phyloP scores from a whole-genome alignment of 2,113 vertebrate genomes.

The Dunckerocampus dactyliophorus region DNA sequence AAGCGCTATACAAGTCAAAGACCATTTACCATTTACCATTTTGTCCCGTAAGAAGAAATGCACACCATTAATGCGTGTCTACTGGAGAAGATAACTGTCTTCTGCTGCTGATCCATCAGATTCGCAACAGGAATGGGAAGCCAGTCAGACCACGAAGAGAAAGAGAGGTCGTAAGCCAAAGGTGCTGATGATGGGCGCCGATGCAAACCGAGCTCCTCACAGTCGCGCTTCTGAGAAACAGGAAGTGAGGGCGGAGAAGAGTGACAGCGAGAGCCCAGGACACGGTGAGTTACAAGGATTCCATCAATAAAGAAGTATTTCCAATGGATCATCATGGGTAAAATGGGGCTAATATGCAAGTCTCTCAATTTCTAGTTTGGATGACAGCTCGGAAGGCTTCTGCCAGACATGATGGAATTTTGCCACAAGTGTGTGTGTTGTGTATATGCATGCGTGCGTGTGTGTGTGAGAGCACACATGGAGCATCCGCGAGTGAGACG shows the following conservation, averaged over 20 bases:
- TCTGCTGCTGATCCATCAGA: constrained; percentile 24
- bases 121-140: constrained; percentile 43
- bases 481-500: constrained; percentile 51
- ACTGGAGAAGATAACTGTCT: not conserved
- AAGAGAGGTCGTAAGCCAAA: constrained; percentile 64
- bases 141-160: constrained; percentile 41
- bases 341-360: not conserved
- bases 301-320: too few species aligned
- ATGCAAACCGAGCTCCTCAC: constrained; percentile 20
- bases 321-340: not conserved
- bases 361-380: constrained; percentile 1
- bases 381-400: constrained; percentile 9
- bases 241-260: constrained; percentile 49
- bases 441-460: not conserved
- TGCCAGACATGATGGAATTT: constrained; percentile 27
- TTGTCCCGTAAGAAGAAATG: too few species aligned
- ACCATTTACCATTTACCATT: too few species aligned
- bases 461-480: constrained; percentile 3
- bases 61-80: not conserved
- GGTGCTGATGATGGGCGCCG: constrained; percentile 24
- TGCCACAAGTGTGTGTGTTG: not conserved
- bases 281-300: constrained; percentile 39
- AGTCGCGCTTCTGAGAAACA: constrained; percentile 40
- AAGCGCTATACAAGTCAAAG: too few species aligned
- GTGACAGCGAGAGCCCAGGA: constrained; percentile 61